These are phyloP conservation scores for Hydrophis major DNA, from an alignment of 2,797 vertebrate genomes.

Conservation along the genomic window DNA sequence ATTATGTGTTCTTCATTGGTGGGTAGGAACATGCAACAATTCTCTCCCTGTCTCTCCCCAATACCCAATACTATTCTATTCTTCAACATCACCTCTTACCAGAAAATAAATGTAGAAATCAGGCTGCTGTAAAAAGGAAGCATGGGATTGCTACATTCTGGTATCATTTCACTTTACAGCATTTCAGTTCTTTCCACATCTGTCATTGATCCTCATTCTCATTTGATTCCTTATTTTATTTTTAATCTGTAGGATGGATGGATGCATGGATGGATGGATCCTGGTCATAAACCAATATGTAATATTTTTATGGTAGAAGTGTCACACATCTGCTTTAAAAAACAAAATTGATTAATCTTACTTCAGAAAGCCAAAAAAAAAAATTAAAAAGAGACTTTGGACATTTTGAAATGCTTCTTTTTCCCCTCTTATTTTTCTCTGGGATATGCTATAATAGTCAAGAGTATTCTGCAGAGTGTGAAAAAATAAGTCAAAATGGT, in stretches of 20 bases:
- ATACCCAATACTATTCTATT: neutral
- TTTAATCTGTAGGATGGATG: neutral
- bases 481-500: neutral
- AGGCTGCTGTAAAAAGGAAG: neutral
- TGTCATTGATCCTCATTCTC: neutral
- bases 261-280: neutral
- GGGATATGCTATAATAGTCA: neutral
- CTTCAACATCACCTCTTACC: neutral
- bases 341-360: neutral
- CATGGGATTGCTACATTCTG: neutral
- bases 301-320: neutral
- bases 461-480: neutral
- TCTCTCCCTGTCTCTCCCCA: too few species aligned
- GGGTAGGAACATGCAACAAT: neutral
- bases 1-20: neutral
- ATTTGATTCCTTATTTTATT: neutral
- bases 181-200: neutral
- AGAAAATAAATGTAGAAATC: neutral
- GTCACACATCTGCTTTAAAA: neutral
- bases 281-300: neutral
- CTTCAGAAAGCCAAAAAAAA: neutral
- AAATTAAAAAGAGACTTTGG: neutral
- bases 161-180: neutral
- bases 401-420: neutral
- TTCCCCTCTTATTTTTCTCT: neutral